phyloP scores from a whole-genome alignment of 2,113 vertebrate species.

The Solenodon paradoxus region DNA sequence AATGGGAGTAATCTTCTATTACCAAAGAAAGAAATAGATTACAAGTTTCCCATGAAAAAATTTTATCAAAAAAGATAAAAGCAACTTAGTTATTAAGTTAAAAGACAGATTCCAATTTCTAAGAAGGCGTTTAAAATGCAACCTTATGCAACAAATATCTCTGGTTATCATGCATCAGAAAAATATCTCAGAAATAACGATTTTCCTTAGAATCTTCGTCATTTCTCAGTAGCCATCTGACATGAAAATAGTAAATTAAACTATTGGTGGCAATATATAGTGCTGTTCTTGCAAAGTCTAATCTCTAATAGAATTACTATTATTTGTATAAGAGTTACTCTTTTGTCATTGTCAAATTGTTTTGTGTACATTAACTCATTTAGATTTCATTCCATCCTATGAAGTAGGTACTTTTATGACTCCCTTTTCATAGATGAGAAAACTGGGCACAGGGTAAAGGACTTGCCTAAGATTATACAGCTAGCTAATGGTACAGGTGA shows the following conservation, averaged over 20 bases:
- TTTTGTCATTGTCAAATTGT: not conserved
- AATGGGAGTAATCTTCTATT: slow-evolving; percentile 15
- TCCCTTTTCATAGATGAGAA: not conserved
- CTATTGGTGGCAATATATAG: not conserved
- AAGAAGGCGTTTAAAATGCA: not conserved
- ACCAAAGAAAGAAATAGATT: not conserved
- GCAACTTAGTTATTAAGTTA: not conserved
- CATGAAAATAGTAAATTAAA: not conserved
- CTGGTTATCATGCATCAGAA: not conserved
- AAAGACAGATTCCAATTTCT: not conserved
- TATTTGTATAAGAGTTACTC: not conserved
- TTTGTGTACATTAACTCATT: not conserved
- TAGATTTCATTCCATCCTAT: not conserved
- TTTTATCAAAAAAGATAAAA: not conserved
- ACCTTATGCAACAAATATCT: not conserved
- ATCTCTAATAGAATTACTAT: not conserved
- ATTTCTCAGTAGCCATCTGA: not conserved
- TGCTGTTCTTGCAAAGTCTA: not conserved
- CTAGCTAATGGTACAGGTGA: not conserved
- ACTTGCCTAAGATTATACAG: not conserved
- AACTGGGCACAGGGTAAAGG: not conserved
- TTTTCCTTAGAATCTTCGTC: not conserved
- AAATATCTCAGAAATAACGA: not conserved
- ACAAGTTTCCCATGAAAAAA: not conserved
- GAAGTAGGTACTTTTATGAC: not conserved